phyloP scores from a whole-genome alignment of 1,140 invertebrate species.

The Archivesica marissinica region DNA sequence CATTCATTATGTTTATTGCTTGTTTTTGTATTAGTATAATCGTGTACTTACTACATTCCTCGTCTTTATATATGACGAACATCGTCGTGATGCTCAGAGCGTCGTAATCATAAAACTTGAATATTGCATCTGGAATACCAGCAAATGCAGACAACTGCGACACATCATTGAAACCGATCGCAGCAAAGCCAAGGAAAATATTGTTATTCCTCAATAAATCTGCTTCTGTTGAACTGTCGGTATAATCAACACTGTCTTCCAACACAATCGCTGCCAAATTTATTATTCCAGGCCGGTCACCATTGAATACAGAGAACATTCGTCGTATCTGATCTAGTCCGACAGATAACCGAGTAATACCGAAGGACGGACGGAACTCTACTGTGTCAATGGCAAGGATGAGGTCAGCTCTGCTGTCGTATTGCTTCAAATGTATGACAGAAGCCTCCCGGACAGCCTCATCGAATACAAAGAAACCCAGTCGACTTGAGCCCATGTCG shows the following conservation, averaged over 20 bases:
- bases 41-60: conserved; percentile 16
- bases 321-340: neutral
- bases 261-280: neutral
- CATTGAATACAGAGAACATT: neutral
- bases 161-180: neutral
- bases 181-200: neutral
- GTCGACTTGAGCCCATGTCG: neutral
- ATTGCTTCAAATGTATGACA: conserved; percentile 10
- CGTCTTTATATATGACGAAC: neutral
- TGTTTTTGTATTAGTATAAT: neutral
- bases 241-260: neutral
- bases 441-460: neutral
- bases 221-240: neutral
- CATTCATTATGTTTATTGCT: too few relatives aligned
- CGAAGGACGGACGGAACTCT: neutral
- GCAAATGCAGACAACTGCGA: neutral
- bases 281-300: conserved; percentile 6
- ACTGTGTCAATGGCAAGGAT: conserved; percentile 1
- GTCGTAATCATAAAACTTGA: neutral
- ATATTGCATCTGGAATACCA: neutral
- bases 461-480: conserved; percentile 29
- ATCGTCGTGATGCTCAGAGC: neutral
- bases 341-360: neutral
- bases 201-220: neutral
- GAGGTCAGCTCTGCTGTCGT: neutral